phyloP scores from a whole-genome alignment of 1,140 invertebrate genomes.

The Drosophila dunni region DNA sequence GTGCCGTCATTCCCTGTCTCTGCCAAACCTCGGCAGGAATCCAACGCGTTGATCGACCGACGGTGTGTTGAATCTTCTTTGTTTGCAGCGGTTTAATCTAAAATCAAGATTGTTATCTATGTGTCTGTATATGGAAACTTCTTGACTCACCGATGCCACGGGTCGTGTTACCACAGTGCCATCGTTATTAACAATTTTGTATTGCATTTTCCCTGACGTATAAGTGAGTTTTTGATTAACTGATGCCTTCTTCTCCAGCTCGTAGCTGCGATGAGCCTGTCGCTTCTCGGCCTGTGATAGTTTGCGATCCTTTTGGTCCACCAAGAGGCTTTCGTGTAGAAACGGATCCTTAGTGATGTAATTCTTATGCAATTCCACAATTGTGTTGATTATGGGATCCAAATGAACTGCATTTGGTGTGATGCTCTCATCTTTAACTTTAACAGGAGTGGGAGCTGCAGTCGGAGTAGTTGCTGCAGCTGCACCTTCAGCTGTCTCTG shows the following conservation, averaged over 20 bases:
- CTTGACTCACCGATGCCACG: conserved; percentile 85
- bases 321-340: conserved; percentile 97
- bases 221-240: conserved; percentile 85
- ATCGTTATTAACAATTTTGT: conserved; percentile 87
- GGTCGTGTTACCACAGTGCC: conserved; percentile 86
- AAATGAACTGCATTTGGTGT: conserved; percentile 89
- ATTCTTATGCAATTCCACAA: conserved; percentile 88
- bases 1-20: conserved; percentile 96
- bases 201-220: conserved; percentile 77
- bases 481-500: background rate
- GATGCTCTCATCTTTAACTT: conserved; percentile 52
- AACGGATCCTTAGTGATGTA: conserved; percentile 95
- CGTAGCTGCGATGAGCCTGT: conserved; percentile 96
- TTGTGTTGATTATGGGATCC: conserved; percentile 92
- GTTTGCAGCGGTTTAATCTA: conserved; percentile 72
- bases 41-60: conserved; percentile 87
- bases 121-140: background rate
- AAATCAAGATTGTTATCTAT: background rate
- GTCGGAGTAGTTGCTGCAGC: background rate
- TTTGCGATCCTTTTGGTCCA: conserved; percentile 98
- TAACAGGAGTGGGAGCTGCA: background rate
- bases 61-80: conserved; percentile 84
- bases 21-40: conserved; percentile 95
- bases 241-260: conserved; percentile 95
- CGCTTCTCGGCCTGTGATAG: conserved; percentile 97